Conservation (phyloP, 2,888 invertebrate genomes). For the Mythimna impura region DNA sequence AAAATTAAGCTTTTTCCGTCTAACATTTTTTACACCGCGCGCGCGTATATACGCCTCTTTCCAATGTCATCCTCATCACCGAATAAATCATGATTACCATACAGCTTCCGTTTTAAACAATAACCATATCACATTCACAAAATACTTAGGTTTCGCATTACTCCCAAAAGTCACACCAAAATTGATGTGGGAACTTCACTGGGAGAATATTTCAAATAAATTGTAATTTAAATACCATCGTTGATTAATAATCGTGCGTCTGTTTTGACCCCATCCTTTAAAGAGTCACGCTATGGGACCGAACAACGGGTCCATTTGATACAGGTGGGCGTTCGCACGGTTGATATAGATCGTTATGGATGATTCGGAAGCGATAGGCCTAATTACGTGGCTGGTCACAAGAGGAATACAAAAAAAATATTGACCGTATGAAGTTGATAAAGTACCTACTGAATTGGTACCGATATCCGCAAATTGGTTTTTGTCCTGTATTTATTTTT, state of each 20-base stretch:
- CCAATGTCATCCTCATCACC: constrained; percentile 2
- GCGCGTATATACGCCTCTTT: too few relatives aligned
- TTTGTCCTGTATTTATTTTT: too few relatives aligned
- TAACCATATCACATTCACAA: constrained; percentile 41
- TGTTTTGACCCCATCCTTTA: constrained; percentile 60
- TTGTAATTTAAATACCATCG: constrained; percentile 68
- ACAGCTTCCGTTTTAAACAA: constrained; percentile 37
- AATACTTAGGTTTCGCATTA: constrained; percentile 29
- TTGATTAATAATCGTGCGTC: constrained; percentile 63
- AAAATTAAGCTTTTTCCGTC: too few relatives aligned
- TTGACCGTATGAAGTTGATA: too few relatives aligned
- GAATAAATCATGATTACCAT: constrained; percentile 24
- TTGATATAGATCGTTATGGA: constrained; percentile 68
- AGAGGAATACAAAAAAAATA: background rate
- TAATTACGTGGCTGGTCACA: constrained; percentile 17
- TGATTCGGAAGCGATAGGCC: constrained; percentile 59
- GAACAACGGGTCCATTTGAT: constrained; percentile 52
- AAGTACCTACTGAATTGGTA: background rate
- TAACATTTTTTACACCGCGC: too few relatives aligned
- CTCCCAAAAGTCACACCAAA: constrained; percentile 46
- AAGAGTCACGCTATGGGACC: constrained; percentile 76
- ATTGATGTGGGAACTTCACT: constrained; percentile 74
- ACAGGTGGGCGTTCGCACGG: constrained; percentile 84
- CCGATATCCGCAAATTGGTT: too few relatives aligned
- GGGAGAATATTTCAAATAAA: constrained; percentile 58